Evolutionary conservation across 2,113 vertebrate species (phyloP).

Genomic region (Ammodytes marinus): DNA sequence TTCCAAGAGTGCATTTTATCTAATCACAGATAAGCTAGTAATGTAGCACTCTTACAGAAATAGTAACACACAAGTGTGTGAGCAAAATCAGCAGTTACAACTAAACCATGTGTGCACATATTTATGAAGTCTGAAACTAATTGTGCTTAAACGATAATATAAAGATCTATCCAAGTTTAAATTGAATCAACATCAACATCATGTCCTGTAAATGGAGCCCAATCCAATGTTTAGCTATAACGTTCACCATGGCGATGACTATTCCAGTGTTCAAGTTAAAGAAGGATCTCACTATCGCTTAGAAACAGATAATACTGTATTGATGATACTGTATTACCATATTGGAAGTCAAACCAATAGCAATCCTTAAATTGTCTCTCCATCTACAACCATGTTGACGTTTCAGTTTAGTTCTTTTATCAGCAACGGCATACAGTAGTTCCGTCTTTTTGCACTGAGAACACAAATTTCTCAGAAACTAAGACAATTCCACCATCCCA

Average conservation of each 20-base stretch:
- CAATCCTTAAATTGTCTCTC: conserved; percentile 11
- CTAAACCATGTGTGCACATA: neutral
- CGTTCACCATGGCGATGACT: conserved; percentile 39
- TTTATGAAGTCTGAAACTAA: conserved; percentile 10
- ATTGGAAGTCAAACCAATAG: neutral
- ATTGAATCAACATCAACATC: neutral
- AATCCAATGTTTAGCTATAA: neutral
- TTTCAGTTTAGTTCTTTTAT: neutral
- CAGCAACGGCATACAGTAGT: neutral
- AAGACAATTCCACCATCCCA: conserved; percentile 24
- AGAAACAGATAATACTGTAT: neutral
- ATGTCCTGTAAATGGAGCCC: neutral
- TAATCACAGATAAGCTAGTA: conserved; percentile 1
- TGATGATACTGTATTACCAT: too few species aligned
- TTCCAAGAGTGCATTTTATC: conserved; percentile 7
- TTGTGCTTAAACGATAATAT: neutral
- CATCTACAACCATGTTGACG: neutral
- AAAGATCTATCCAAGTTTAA: neutral
- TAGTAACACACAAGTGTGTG: conserved; percentile 3
- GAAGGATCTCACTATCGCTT: conserved; percentile 7
- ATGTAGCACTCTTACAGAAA: conserved; percentile 8
- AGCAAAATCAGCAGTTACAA: conserved; percentile 5
- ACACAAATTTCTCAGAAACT: neutral
- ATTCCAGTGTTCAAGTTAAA: conserved; percentile 40
- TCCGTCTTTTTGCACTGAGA: neutral